phyloP scores from a whole-genome alignment of 2,113 vertebrate genomes.

The Amphilophus citrinellus region DNA sequence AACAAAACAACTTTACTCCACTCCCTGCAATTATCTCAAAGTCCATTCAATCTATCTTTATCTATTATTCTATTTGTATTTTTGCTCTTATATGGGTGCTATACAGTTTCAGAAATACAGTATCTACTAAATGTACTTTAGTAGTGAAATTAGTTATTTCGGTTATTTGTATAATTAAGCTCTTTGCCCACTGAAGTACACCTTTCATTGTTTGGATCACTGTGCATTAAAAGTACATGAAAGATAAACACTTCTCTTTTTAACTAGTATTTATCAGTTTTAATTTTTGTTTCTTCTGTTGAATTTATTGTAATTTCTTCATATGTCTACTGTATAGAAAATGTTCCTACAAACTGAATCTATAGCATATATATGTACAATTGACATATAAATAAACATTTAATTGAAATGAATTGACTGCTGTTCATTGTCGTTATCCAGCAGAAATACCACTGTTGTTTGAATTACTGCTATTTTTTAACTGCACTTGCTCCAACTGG shows the following conservation, averaged over 20 bases:
- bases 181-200: not conserved
- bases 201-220: not conserved
- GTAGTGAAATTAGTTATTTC: not conserved
- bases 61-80: slow-evolving; percentile 7
- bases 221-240: too few relatives aligned
- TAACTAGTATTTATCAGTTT: not conserved
- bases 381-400: not conserved
- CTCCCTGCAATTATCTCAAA: slow-evolving; percentile 25
- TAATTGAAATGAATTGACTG: not conserved
- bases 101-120: not conserved
- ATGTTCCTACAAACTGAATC: not conserved
- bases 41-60: slow-evolving; percentile 7
- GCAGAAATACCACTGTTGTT: not conserved
- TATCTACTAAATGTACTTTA: not conserved
- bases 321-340: not conserved
- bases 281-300: not conserved
- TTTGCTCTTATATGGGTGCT: not conserved
- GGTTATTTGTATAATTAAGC: rapidly evolving
- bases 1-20: slow-evolving; percentile 16
- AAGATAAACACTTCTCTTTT: not conserved
- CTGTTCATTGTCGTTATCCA: not conserved
- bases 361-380: not conserved
- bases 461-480: not conserved
- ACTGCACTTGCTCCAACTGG: not conserved
- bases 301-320: not conserved